Percentiles rank a stretch among this genome's conserved stretches.
Conservation (phyloP, 2,113 vertebrate genomes). For the Lagenorhynchus albirostris region DNA sequence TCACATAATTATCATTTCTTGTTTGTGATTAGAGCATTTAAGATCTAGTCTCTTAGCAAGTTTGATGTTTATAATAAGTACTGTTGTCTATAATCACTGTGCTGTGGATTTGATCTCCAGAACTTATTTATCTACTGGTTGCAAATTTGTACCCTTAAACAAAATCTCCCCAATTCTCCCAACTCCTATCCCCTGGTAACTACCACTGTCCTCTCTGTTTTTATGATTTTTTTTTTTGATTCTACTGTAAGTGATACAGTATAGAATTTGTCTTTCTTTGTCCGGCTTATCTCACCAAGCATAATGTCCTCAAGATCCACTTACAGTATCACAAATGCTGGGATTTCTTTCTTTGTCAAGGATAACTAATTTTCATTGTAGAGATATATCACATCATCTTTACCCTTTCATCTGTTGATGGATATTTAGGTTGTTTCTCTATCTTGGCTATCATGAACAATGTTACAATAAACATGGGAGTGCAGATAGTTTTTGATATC, state of each 20-base stretch:
- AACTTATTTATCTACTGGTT: neutral
- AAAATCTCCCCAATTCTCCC: neutral
- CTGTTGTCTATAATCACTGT: neutral
- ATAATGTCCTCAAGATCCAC: neutral
- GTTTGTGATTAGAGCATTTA: neutral
- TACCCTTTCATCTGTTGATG: neutral
- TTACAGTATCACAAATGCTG: neutral
- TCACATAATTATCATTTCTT: neutral
- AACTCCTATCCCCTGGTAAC: neutral
- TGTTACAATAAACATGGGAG: neutral
- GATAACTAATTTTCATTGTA: neutral
- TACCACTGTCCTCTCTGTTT: neutral
- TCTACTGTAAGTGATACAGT: neutral
- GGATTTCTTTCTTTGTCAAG: neutral
- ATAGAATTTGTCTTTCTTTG: neutral
- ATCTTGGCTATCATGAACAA: neutral
- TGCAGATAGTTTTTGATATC: neutral
- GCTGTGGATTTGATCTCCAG: neutral
- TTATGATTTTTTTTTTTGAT: neutral
- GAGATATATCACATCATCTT: no score
- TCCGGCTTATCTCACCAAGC: neutral
- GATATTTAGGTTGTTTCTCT: neutral
- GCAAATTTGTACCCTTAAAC: neutral
- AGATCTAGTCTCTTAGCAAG: neutral
- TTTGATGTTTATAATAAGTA: neutral